Evolutionary conservation across 2,797 vertebrate species (phyloP).

Genomic region (Enteromius paludinosus): DNA sequence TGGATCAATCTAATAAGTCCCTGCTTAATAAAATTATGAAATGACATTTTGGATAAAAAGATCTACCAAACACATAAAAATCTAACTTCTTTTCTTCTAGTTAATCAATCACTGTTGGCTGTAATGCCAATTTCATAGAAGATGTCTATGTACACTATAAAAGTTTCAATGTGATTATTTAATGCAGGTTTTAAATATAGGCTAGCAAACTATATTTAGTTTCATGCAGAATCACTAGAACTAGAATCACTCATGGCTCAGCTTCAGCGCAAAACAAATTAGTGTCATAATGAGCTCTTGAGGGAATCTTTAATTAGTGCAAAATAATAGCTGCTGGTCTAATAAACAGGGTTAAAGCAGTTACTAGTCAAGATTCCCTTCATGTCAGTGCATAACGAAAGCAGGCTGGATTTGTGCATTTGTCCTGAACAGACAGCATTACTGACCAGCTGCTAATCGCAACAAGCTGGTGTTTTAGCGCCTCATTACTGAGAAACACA

Average conservation of each 20-base stretch:
- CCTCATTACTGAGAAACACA: constrained; percentile 10
- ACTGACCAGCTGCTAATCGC: constrained; percentile 8
- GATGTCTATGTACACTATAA: no score
- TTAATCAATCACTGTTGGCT: neutral
- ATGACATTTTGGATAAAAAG: no score
- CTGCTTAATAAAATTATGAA: neutral
- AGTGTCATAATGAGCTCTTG: constrained; percentile 14
- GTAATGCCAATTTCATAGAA: neutral
- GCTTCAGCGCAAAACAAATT: constrained; percentile 9
- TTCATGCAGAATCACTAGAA: neutral
- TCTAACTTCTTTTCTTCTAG: neutral
- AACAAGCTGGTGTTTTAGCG: constrained; percentile 11
- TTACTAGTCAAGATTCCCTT: neutral
- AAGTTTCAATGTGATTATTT: neutral
- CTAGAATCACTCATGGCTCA: neutral
- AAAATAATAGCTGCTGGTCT: neutral
- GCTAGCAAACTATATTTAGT: neutral
- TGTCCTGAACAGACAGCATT: neutral
- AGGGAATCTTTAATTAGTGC: constrained; percentile 21
- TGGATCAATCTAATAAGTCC: no score
- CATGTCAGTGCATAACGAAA: neutral
- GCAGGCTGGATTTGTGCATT: neutral
- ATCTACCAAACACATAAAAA: no score
- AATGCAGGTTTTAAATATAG: neutral
- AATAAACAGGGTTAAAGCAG: constrained; percentile 3